Evolutionary conservation across 2,888 invertebrate species (phyloP), one percentile per base, ranked within the genome.

Genomic region (Phoenoteleia sp.): DNA sequence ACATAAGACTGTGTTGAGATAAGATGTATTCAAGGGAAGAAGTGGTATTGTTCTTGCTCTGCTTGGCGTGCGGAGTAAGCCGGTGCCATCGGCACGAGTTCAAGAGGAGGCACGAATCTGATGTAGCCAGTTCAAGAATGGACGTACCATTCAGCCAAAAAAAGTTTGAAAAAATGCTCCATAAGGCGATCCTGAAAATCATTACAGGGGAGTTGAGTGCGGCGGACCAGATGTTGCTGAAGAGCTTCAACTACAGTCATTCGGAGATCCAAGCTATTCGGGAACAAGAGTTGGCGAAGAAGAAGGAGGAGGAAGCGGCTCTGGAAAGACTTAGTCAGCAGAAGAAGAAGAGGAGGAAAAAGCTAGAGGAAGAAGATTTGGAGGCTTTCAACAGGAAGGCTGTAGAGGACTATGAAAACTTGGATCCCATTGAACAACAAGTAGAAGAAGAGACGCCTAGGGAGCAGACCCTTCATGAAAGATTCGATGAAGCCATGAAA

Each of bases 151-250:
- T 91, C 77, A 93, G 91, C 58, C 85, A 90, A 23, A 88, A 87
- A 60, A 89, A 90, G 62, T 84, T 92, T 36, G 91, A 93, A 56
- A 92, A 92, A 71, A 93, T 93, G 93, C 56, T 93, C 85, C 90
- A 92, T 75, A 92, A 93, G 71, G 93, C 93, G 0, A 92, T 93
- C 6, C 54, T 92, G 9, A 91, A 93, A 86, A 93, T 93, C 39
- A 93, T 93, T 71, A 91, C 90, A 6, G 93, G 93, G 3, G 92
- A 93, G 3, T 87, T 93, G 13, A 92, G 88, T 39, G 88, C 90
- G 0, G 90, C 92, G 0, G 92, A 93, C 60, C 89, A 92, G 88
- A 74, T 89, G 11, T 76, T 93, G 29, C 81, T 93, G 25, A 92
- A 92, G 67, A 92, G 91, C 29, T 82, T 93, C 17, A 93, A 93